phyloP scores from a whole-genome alignment of 2,113 vertebrate genomes.

The Dasyornis broadbenti region DNA sequence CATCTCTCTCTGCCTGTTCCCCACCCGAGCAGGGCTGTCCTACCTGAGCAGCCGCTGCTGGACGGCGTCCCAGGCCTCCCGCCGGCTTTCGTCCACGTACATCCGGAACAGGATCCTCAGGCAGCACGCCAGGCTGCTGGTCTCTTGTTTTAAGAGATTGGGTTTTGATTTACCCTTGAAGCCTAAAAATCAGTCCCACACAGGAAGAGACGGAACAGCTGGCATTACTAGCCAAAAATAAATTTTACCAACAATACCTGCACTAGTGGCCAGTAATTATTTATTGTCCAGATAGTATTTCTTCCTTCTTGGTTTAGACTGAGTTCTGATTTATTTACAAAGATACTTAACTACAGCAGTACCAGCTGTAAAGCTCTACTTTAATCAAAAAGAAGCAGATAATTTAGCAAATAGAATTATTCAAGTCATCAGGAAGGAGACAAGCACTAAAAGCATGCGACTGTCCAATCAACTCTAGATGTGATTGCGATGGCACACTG shows the following conservation, averaged over 20 bases:
- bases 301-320: not conserved
- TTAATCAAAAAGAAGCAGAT: not conserved
- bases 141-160: conserved; percentile 97
- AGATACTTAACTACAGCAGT: not conserved
- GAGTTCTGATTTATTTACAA: not conserved
- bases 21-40: conserved; percentile 20
- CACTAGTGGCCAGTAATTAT: not conserved
- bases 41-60: conserved; percentile 89
- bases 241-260: not conserved
- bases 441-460: not conserved
- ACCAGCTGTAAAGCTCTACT: not conserved
- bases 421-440: not conserved
- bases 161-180: conserved; percentile 99
- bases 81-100: conserved; percentile 86
- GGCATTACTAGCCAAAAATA: not conserved
- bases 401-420: not conserved
- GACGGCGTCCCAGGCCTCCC: conserved; percentile 84
- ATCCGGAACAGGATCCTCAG: conserved; percentile 93
- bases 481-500: not conserved
- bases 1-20: no score
- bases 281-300: not conserved
- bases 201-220: not conserved
- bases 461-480: not conserved
- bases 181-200: conserved; percentile 69
- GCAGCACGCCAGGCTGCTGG: conserved; percentile 94